Evolutionary conservation across 2,797 vertebrate species (phyloP).

Genomic region (Ctenopoma multispine): DNA sequence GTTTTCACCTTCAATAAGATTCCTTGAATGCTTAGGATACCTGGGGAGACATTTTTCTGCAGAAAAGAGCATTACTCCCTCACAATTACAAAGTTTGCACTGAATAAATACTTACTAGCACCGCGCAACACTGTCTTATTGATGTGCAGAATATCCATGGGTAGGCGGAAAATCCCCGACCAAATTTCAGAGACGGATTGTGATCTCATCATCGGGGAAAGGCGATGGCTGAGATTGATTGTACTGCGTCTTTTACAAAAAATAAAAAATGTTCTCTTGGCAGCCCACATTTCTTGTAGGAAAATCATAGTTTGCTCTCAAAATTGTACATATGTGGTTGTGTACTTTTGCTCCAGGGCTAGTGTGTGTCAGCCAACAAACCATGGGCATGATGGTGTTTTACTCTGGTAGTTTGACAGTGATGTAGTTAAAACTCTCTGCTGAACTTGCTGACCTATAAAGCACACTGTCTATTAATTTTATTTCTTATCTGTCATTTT

Average conservation of each 20-base stretch:
- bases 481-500: constrained; percentile 19
- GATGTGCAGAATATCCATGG: constrained; percentile 56
- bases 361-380: constrained; percentile 54
- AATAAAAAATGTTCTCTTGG: constrained; percentile 38
- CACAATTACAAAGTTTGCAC: constrained; percentile 36
- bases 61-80: constrained; percentile 24
- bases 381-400: constrained; percentile 41
- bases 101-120: constrained; percentile 47
- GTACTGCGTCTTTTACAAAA: constrained; percentile 43
- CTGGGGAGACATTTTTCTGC: neutral
- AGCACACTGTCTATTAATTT: constrained; percentile 12
- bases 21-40: constrained; percentile 22
- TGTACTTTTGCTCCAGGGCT: constrained; percentile 58
- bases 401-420: constrained; percentile 46
- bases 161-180: constrained; percentile 68
- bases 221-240: constrained; percentile 62
- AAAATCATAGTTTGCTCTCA: constrained; percentile 57
- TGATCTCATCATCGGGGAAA: constrained; percentile 64
- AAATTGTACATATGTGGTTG: constrained; percentile 61
- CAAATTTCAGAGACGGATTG: constrained; percentile 70
- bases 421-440: constrained; percentile 45
- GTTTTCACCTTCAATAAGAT: constrained; percentile 27
- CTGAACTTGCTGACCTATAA: constrained; percentile 44
- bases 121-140: constrained; percentile 43
- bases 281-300: constrained; percentile 58